Base-by-base conservation (phyloP, 1,140 invertebrate genomes). In the Lepidurus apus region DNA sequence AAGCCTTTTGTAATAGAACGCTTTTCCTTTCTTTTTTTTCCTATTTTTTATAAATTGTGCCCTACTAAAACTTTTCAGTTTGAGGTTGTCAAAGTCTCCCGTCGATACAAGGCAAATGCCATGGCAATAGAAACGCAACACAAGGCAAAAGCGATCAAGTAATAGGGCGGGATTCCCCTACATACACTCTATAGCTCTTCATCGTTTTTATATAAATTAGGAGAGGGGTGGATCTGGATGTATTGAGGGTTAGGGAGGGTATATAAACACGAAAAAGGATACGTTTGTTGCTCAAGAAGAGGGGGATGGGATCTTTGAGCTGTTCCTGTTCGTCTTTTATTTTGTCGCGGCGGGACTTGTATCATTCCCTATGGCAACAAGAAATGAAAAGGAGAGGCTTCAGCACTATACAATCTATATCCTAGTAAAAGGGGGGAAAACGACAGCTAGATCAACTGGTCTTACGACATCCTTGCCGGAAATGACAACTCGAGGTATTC, bases 81-180 rank as follows among this genome's bases (percentile, higher is more conserved):
- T 4, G 34, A 34, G 21, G 53, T 65, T 65, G n/a, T 65, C 53
- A 65, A 65, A 65, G 21, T 65, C 53, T 13, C 53, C 53, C 53
- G 21, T 65, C 53, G 53, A 65, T 11, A 65, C 53, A 65, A 17
- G 53, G 53, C 53, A 65, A 65, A 65, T 65, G 53, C 53, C 53
- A 65, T 65, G 53, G 53, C 53, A 65, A 65, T 65, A 65, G 53
- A 65, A 65, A 65, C 53, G 53, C 53, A n/a, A n/a, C 53, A 65
- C 53, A 65, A 65, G 53, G 53, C 53, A 65, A 65, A 21, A 21
- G 53, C 17, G 21, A 21, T 17, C 13, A 21, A 21, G n/a, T 65
- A 65, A 65, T 65, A 65, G 53, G 13, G 21, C 4, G 21, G 6
- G 21, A 8, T n/a, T 8, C 53, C 9, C 53, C 21, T 65, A 65